Base-by-base conservation (phyloP, 2,797 vertebrate species). In the Eulemur mongoz region DNA sequence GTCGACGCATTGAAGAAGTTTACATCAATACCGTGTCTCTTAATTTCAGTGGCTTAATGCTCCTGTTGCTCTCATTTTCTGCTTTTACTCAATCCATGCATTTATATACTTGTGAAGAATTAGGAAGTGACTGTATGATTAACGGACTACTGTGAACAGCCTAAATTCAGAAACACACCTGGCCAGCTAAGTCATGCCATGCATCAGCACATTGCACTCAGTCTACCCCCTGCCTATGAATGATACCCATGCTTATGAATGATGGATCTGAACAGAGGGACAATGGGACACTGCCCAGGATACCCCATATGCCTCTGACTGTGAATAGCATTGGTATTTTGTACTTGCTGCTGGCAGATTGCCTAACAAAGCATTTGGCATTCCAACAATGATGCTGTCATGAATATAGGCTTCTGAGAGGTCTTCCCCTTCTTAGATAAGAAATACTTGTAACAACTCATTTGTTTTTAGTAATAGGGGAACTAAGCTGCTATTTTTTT, bases 1-100 rank as follows among this genome's bases (percentile, higher is more conserved):
- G 65, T 85, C 81, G 65, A 91, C 67, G 32, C 69, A 73, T 48
- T 69, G 43, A 87, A 91, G 92, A 57, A 94, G 30, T 95, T 93
- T 91, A 59, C 85, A 93, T 97, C 93, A 91, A 96, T 96, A 84
- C 27, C 81, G 14, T 70, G 17, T 65, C 18, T 96, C 75, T 92
- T 94, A 65, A 87, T 94, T 95, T 86, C 82, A 85, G 32, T 30
- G 25, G 25, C 18, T 22, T 76, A 75, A 63, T 91, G n/a, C 17
- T 91, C 32, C 18, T 76, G 17, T 48, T 89, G 59, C 63, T 89
- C 48, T 93, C 43, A 38, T 69, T 76, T 93, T 88, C 61, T 91
- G 12, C 20, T 69, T 93, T 96, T 57, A 65, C 7, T 82, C 30
- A n/a, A 17, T 45, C 30, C 15, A 23, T 57, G 4, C 67, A 54